Conservation (phyloP, 2,888 invertebrate species). For the Erebia epiphron region DNA sequence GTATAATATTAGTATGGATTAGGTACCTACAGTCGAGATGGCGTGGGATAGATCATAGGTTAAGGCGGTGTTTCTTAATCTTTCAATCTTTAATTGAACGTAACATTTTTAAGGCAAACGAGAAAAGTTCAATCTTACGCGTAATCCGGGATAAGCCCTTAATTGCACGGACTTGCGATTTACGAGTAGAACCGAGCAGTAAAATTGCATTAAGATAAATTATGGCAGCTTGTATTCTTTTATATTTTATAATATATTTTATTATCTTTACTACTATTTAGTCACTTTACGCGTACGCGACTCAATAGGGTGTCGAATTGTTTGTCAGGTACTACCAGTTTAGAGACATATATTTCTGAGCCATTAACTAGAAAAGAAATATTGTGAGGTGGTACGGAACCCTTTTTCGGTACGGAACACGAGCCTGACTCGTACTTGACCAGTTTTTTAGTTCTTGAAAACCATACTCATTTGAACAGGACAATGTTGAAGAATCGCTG, state of each 20-base stretch:
- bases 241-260: background rate
- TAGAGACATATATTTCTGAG: too few species aligned
- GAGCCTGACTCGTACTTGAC: too few species aligned
- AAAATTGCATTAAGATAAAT: constrained; percentile 13
- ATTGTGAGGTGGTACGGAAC: too few species aligned
- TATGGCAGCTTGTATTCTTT: background rate
- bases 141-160: constrained; percentile 14
- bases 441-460: background rate
- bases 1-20: too few species aligned
- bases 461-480: constrained; percentile 12
- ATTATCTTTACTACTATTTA: background rate
- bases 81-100: background rate
- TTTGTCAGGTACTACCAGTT: too few species aligned
- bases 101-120: constrained; percentile 10
- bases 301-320: too few species aligned
- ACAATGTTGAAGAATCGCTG: constrained; percentile 16
- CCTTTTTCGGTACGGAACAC: too few species aligned
- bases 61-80: background rate
- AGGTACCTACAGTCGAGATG: background rate
- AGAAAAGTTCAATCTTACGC: constrained; percentile 10
- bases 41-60: background rate
- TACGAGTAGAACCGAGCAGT: constrained; percentile 16
- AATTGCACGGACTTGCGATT: constrained; percentile 13
- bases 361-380: too few species aligned
- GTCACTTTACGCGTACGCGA: too few species aligned